A percentile compares a stretch with the other conserved stretches of the same genome.
Conservation (phyloP, 2,113 vertebrate species). For the Anguilla rostrata region DNA sequence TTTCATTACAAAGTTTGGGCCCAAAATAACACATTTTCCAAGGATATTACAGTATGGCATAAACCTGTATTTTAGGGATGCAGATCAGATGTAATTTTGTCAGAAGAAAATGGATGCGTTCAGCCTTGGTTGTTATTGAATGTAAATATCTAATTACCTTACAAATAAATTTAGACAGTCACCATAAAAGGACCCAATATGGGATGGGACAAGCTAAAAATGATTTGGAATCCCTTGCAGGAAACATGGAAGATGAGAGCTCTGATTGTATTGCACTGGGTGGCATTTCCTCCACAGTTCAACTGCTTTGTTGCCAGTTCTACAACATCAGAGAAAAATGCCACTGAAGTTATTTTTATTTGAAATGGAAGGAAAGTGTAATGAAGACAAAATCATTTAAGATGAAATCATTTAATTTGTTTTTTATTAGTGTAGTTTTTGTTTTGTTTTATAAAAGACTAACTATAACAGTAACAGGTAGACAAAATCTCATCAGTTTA, state of each 20-base stretch:
- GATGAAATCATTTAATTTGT: not conserved
- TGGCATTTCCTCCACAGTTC: not conserved
- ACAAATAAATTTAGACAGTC: not conserved
- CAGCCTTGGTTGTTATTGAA: conserved; percentile 6
- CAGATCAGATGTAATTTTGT: not conserved
- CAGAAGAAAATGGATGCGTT: not conserved
- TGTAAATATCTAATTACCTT: not conserved
- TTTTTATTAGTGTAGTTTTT: not conserved
- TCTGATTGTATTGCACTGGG: not conserved
- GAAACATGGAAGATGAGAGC: not conserved
- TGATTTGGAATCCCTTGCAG: not conserved
- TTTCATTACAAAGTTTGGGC: not conserved
- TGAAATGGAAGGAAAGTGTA: conserved; percentile 5
- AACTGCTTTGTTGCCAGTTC: not conserved
- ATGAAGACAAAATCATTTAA: not conserved
- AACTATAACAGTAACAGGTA: not conserved
- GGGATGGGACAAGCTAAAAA: not conserved
- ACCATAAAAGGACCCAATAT: not conserved
- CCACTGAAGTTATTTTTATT: not conserved
- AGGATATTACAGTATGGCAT: not conserved
- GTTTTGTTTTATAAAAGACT: not conserved
- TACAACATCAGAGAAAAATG: not conserved
- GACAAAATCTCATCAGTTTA: not conserved
- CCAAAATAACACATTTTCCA: not conserved
- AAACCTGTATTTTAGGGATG: not conserved